A percentile compares a stretch with the other conserved stretches of the same genome.
Evolutionary conservation across 2,888 invertebrate genomes (phyloP).

Genomic region (Phymatocera aterrima): DNA sequence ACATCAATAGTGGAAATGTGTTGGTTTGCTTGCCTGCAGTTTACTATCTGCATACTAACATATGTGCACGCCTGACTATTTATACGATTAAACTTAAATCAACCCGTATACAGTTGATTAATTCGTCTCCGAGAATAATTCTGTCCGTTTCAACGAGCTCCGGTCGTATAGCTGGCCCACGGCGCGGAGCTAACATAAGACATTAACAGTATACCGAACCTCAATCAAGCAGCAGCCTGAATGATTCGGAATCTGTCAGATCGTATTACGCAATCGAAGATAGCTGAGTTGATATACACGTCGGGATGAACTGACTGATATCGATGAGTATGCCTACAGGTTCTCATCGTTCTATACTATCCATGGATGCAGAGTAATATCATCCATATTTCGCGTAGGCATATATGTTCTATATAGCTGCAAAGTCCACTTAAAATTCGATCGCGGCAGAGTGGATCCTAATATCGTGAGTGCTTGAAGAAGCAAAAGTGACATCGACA

Average conservation of each 20-base stretch:
- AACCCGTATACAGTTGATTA: not conserved
- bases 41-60: too few relatives aligned
- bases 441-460: slow-evolving; percentile 41
- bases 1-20: too few relatives aligned
- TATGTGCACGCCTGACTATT: too few relatives aligned
- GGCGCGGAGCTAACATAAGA: not conserved
- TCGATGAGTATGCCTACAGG: not conserved
- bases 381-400: not conserved
- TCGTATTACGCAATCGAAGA: not conserved
- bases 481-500: slow-evolving; percentile 38
- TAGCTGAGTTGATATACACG: not conserved
- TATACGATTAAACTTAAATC: too few relatives aligned
- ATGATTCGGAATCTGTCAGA: not conserved
- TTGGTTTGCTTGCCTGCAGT: too few relatives aligned
- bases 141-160: not conserved
- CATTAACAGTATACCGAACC: not conserved
- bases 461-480: slow-evolving; percentile 40
- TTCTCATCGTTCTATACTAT: not conserved
- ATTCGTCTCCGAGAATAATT: not conserved
- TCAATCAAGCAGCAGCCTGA: slow-evolving; percentile 4
- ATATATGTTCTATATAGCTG: not conserved
- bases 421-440: slow-evolving; percentile 12
- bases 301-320: not conserved
- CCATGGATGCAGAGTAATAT: not conserved
- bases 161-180: not conserved